These are phyloP conservation scores for Drosophila pseudoobscura DNA, from an alignment of 1,140 invertebrate species.

Conservation along the genomic window DNA sequence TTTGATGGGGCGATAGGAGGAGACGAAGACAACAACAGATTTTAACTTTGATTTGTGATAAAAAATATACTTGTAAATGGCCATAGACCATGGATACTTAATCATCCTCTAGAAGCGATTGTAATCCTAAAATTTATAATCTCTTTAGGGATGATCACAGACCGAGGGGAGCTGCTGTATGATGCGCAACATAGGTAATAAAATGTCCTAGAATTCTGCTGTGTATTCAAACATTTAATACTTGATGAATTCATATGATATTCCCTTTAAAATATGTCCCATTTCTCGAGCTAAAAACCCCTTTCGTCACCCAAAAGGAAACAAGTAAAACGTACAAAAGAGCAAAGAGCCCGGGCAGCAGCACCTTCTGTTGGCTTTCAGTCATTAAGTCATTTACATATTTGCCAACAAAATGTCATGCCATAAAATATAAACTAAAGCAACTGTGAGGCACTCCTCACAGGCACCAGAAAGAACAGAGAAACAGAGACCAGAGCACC, in stretches of 20 bases:
- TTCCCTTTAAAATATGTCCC: neutral
- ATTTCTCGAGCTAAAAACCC: conserved; percentile 4
- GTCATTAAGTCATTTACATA: conserved; percentile 71
- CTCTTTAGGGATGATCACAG: too few species aligned
- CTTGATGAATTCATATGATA: too few species aligned
- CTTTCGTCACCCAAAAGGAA: conserved; percentile 20
- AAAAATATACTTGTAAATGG: too few species aligned
- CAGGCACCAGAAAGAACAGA: neutral
- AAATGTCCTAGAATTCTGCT: too few species aligned
- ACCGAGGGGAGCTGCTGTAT: too few species aligned
- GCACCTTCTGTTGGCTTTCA: conserved; percentile 47
- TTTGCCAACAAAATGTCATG: conserved; percentile 64
- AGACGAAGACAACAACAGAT: neutral
- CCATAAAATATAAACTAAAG: conserved; percentile 63
- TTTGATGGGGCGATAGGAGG: neutral
- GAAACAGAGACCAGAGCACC: neutral
- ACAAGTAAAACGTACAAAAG: conserved; percentile 13
- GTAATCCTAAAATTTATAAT: too few species aligned
- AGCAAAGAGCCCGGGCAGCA: conserved; percentile 5
- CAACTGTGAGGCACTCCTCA: conserved; percentile 26
- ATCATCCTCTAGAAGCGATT: too few species aligned
- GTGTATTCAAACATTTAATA: too few species aligned
- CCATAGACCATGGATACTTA: too few species aligned
- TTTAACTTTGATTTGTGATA: neutral
- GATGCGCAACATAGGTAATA: too few species aligned